Conservation (phyloP, 2,113 vertebrate species). For the Gobio gobio region DNA sequence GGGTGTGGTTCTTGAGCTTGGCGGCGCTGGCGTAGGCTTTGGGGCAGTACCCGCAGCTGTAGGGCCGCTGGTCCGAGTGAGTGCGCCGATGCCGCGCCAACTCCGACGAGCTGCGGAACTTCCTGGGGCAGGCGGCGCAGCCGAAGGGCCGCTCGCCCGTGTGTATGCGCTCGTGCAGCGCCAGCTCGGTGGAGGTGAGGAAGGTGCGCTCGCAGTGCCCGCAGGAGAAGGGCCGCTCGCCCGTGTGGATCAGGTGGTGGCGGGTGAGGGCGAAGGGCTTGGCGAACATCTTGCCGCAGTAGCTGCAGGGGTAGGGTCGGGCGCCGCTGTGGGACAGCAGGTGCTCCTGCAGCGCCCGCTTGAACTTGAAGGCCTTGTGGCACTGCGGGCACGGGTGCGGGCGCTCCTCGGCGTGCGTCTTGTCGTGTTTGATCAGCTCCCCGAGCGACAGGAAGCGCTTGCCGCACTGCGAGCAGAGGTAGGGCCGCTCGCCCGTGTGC, state of each 20-base stretch:
- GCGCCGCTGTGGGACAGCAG: slow-evolving; percentile 68
- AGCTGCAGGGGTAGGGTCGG: slow-evolving; percentile 69
- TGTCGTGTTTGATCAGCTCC: slow-evolving; percentile 77
- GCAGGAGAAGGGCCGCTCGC: slow-evolving; percentile 75
- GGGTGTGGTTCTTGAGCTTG: slow-evolving; percentile 69
- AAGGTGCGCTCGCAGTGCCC: slow-evolving; percentile 73
- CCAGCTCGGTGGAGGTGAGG: slow-evolving; percentile 71
- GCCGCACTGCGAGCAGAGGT: slow-evolving; percentile 79
- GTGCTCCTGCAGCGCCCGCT: slow-evolving; percentile 71
- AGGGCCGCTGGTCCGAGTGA: slow-evolving; percentile 59
- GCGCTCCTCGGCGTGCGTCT: slow-evolving; percentile 74
- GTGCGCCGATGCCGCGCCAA: slow-evolving; percentile 70
- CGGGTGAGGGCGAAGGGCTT: slow-evolving; percentile 72
- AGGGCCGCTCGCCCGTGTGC: slow-evolving; percentile 78
- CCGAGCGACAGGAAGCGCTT: slow-evolving; percentile 81
- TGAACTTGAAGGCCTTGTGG: slow-evolving; percentile 71
- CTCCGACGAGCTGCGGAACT: slow-evolving; percentile 76
- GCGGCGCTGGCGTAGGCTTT: slow-evolving; percentile 64
- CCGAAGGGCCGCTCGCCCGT: slow-evolving; percentile 74
- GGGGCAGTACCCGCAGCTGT: slow-evolving; percentile 62
- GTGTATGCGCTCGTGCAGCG: slow-evolving; percentile 73
- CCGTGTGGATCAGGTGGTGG: slow-evolving; percentile 79
- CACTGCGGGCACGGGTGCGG: slow-evolving; percentile 75
- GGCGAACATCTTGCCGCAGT: slow-evolving; percentile 75
- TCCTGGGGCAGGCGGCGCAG: slow-evolving; percentile 66